Evolutionary conservation across 2,113 vertebrate genomes (phyloP), one percentile per base, ranked within the genome.

Genomic region (Lagopus muta): DNA sequence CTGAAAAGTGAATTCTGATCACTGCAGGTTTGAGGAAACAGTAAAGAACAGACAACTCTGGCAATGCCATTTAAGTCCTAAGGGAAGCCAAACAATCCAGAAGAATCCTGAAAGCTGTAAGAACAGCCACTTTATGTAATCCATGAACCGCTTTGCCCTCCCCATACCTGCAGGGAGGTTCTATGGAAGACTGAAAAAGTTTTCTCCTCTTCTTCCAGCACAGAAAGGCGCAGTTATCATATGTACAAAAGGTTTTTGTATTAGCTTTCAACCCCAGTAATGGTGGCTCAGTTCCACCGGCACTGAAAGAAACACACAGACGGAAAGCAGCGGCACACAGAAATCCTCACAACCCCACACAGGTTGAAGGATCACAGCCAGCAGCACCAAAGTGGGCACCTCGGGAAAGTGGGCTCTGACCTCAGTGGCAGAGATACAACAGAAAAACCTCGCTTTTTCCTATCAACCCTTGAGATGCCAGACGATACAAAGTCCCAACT

Each of bases 181-280:
- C 54, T 42, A 48, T 69, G 76, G n/a, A 18, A 70, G 67, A 96
- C 47, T 48, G 65, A 76, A 48, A 62, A 88, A 86, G 58, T 65
- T 58, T 85, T 76, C 89, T 86, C 78, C 64, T 85, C 76, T 70
- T 70, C 69, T 90, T 88, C 84, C 70, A 88, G 52, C 48, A 38
- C 0, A 70, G 75, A 82, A 54, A 75, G 67, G 70, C 55, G 66
- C 74, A 54, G 62, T 69, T 65, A 13, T 50, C 71, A 67, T 19
- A 75, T 3, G 81, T 8, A 96, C 92, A 95, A 94, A 95, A 92
- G 90, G 80, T 0, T 64, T 93, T 94, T 96, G 86, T 95, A 52
- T 60, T 94, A 54, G 0, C 77, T 93, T 90, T 94, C 1, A 0
- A 48, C 83, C 80, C 55, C 0, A 48, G 86, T 30, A 87, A 86